phyloP scores from a whole-genome alignment of 2,113 vertebrate genomes.

The Periophthalmus modestus region DNA sequence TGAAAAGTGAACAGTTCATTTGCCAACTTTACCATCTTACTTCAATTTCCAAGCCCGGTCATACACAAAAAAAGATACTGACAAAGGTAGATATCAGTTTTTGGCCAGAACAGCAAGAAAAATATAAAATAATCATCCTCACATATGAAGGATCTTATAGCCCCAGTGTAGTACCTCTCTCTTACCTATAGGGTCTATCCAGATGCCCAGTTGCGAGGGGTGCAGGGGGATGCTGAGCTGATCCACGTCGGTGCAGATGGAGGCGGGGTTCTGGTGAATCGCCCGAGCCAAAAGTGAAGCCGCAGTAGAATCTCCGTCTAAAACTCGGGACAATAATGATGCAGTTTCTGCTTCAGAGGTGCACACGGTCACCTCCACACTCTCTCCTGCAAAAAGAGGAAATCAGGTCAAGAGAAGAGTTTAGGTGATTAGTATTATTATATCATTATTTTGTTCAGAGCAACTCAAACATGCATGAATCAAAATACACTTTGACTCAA shows the following conservation, averaged over 20 bases:
- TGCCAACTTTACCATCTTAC: neutral
- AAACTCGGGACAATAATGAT: constrained; percentile 61
- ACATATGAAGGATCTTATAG: neutral
- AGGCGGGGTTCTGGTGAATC: constrained; percentile 69
- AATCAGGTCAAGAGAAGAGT: neutral
- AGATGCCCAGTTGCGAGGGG: constrained; percentile 72
- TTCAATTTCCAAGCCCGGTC: neutral
- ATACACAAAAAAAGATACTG: neutral
- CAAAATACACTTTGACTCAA: too few relatives aligned
- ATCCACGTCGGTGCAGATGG: constrained; percentile 52
- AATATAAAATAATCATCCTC: neutral
- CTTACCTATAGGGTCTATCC: constrained; percentile 83
- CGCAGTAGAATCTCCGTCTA: constrained; percentile 67
- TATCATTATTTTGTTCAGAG: too few relatives aligned
- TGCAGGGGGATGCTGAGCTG: constrained; percentile 58
- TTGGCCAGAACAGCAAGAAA: neutral
- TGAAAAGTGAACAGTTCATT: too few relatives aligned
- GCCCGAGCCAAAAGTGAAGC: constrained; percentile 73
- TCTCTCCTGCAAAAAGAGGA: constrained; percentile 71
- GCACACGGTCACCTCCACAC: constrained; percentile 75
- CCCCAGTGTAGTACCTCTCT: neutral
- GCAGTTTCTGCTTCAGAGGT: constrained; percentile 67
- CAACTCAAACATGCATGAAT: too few relatives aligned
- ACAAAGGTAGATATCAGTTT: neutral
- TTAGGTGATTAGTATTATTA: too few relatives aligned